Evolutionary conservation across 2,797 vertebrate species (phyloP).

Genomic region (Hyperoplus lanceolatus): DNA sequence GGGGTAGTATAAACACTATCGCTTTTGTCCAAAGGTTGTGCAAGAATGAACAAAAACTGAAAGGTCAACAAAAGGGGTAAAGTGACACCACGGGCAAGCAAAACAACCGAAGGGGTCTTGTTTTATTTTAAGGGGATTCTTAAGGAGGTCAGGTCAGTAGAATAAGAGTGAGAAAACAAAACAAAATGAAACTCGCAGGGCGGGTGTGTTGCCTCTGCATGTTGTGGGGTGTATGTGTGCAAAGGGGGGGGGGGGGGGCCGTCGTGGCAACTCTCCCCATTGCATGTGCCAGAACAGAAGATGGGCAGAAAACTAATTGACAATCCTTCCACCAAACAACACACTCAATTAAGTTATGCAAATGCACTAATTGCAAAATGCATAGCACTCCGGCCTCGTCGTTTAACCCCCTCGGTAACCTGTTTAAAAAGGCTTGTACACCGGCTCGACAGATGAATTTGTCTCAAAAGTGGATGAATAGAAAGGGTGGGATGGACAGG

Average conservation of each 20-base stretch:
- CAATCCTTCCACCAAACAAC: slow-evolving; percentile 61
- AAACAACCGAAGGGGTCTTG: too few species aligned
- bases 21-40: too few species aligned
- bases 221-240: not conserved
- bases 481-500: slow-evolving; percentile 15
- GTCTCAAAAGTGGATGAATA: slow-evolving; percentile 42
- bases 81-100: too few species aligned
- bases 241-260: not conserved
- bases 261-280: not conserved
- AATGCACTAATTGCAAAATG: slow-evolving; percentile 75
- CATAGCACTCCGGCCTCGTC: slow-evolving; percentile 47
- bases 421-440: slow-evolving; percentile 66
- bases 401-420: slow-evolving; percentile 67
- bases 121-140: too few species aligned
- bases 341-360: slow-evolving; percentile 79
- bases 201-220: not conserved
- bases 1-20: too few species aligned
- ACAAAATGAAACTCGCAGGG: not conserved
- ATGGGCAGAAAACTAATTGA: slow-evolving; percentile 46
- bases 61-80: too few species aligned
- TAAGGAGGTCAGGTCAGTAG: too few species aligned
- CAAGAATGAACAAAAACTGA: too few species aligned
- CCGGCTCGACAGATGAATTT: slow-evolving; percentile 30
- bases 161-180: too few species aligned
- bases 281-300: not conserved